Percentiles rank a stretch among this genome's conserved stretches.
phyloP scores from a whole-genome alignment of 2,113 vertebrate species.

The Sakesphorus luctuosus region DNA sequence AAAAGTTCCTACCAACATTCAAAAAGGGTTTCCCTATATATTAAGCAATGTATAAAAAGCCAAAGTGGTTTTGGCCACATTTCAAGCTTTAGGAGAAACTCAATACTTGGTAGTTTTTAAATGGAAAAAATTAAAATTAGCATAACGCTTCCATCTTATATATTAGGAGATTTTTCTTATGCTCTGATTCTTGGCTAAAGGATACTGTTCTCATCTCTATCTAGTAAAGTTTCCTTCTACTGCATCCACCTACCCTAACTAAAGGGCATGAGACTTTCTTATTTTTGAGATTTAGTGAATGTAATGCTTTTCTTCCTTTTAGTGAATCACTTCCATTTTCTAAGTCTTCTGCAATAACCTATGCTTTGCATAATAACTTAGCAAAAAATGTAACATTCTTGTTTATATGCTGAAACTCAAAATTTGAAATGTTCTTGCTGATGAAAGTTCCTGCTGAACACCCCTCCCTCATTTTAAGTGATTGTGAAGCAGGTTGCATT shows the following conservation, averaged over 20 bases:
- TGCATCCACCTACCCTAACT: neutral
- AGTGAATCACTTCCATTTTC: neutral
- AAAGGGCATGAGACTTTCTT: neutral
- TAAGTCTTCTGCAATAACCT: neutral
- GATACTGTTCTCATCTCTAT: neutral
- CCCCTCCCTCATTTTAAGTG: neutral
- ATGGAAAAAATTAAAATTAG: constrained; percentile 51
- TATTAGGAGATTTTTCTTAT: neutral
- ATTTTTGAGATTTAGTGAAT: neutral
- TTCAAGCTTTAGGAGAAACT: constrained; percentile 45
- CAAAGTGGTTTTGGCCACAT: neutral
- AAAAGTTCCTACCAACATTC: constrained; percentile 1
- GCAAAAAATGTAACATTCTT: neutral
- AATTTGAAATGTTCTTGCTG: neutral
- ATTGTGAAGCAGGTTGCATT: neutral
- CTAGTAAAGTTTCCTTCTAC: neutral
- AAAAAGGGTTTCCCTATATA: constrained; percentile 16
- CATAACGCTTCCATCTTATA: neutral
- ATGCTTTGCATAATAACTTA: neutral
- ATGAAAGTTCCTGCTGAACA: neutral
- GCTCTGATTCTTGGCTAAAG: constrained; percentile 18
- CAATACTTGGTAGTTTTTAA: constrained; percentile 19
- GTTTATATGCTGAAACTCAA: neutral
- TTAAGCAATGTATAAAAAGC: constrained; percentile 13
- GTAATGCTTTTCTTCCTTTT: neutral